Base-by-base conservation (phyloP, 2,113 vertebrate species). In the Xerus inauris region DNA sequence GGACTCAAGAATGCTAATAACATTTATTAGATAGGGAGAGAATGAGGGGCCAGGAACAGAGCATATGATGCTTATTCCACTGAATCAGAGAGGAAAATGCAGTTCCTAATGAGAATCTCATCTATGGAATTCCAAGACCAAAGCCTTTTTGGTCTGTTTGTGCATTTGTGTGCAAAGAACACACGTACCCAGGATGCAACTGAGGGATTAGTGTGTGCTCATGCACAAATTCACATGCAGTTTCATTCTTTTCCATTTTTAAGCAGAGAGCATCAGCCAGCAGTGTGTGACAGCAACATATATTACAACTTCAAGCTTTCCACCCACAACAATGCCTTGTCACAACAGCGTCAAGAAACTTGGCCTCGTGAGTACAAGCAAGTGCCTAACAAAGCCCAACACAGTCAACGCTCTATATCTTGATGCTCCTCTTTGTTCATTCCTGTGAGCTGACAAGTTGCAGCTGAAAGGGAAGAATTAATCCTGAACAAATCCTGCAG, bases 201-300 rank as follows among this genome's bases (percentile, higher is more conserved):
- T 96, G 88, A 98, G 93, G 71, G 95, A 97, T 97, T 94, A 95
- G 90, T 95, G 69, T 98, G 65, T 89, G 93, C 54, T 94, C 94
- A 90, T 87, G 82, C 8, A 96, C 76, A 98, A 97, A 97, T 98
- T 96, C 97, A 42, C 64, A 94, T 57, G 14, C 16, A 5, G 47
- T 67, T 92, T 92, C 76, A 59, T 91, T 76, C 84, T 87, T 54
- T 89, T 89, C 79, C 72, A 13, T 90, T 67, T 95, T 67, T 88
- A 69, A 77, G 89, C 69, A 76, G 40, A 84, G 89, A 95, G 93
- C 49, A 51, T 45, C 85, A 87, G 84, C 93, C 85, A 87, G 79
- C 94, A 86, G 67, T 64, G 45, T 49, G 40, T 92, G 85, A 51
- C 59, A 91, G 92, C 51, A 89, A 35, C 71, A 42, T 54, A 22